phyloP scores from a whole-genome alignment of 35 echinoderm and acorn worm species.

The Ptychodera flava region DNA sequence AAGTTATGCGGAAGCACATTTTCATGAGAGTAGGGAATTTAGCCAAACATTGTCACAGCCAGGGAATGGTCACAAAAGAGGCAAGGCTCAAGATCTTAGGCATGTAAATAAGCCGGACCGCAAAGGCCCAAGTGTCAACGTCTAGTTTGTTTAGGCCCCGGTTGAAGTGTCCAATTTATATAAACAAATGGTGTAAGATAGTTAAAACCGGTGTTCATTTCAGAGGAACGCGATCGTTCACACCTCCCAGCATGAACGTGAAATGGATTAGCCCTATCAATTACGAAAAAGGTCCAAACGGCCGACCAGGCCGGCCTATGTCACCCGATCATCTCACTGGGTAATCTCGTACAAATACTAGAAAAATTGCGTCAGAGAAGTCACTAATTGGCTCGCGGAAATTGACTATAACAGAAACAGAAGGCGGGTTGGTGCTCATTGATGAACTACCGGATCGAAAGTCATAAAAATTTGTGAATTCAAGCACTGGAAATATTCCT shows the following conservation, averaged over 20 bases:
- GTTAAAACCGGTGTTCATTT: neutral
- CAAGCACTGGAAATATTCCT: no score
- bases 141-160: neutral
- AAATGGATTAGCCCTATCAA: neutral
- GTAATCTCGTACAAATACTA: neutral
- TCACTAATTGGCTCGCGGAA: neutral
- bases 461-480: no score
- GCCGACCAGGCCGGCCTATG: neutral
- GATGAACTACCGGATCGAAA: no score
- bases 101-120: neutral
- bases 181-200: neutral
- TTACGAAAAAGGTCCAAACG: neutral
- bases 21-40: no score
- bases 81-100: neutral
- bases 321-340: neutral
- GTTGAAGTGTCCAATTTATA: neutral
- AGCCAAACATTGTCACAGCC: no score
- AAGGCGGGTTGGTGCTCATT: no score
- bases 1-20: no score
- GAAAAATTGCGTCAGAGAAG: neutral
- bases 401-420: neutral
- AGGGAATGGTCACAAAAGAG: no score
- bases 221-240: neutral
- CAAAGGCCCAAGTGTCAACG: neutral
- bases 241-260: neutral